These are phyloP conservation scores for Onchidella celtica DNA, from an alignment of 2,888 invertebrate genomes.

Conservation along the genomic window DNA sequence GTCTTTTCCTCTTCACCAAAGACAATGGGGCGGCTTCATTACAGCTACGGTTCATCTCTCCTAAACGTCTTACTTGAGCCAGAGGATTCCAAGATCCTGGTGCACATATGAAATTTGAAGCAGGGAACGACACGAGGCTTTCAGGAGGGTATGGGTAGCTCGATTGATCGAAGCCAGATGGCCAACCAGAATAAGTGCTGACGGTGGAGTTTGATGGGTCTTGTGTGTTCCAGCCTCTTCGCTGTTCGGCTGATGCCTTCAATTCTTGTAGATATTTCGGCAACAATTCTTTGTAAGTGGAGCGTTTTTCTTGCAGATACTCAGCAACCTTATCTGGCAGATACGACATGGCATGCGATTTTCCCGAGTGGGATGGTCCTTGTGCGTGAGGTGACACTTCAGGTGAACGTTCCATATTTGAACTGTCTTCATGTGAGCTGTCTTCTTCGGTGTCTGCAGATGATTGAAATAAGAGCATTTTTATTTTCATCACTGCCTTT, in stretches of 20 bases:
- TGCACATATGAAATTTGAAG: conserved; percentile 15
- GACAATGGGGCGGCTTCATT: neutral
- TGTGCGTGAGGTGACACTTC: neutral
- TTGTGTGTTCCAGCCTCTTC: too few species aligned
- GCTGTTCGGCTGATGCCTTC: neutral
- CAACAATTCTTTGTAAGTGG: neutral
- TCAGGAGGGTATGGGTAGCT: too few species aligned
- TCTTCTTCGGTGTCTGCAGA: conserved; percentile 25
- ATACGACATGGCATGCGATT: neutral
- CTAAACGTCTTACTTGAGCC: conserved; percentile 32
- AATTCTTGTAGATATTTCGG: neutral
- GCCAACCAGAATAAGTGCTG: too few species aligned
- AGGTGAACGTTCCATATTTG: neutral
- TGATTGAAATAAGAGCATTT: neutral
- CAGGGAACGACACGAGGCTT: too few species aligned
- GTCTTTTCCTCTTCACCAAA: conserved; percentile 32
- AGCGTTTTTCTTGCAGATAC: neutral
- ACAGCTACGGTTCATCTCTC: neutral
- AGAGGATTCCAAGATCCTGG: neutral
- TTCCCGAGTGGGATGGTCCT: neutral
- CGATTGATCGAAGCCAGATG: too few species aligned
- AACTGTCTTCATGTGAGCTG: neutral
- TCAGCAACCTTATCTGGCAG: neutral
- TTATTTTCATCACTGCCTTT: too few species aligned
- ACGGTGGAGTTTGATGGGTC: too few species aligned